phyloP scores from a whole-genome alignment of 2,797 vertebrate genomes.

The Sebastes taczanowskii region DNA sequence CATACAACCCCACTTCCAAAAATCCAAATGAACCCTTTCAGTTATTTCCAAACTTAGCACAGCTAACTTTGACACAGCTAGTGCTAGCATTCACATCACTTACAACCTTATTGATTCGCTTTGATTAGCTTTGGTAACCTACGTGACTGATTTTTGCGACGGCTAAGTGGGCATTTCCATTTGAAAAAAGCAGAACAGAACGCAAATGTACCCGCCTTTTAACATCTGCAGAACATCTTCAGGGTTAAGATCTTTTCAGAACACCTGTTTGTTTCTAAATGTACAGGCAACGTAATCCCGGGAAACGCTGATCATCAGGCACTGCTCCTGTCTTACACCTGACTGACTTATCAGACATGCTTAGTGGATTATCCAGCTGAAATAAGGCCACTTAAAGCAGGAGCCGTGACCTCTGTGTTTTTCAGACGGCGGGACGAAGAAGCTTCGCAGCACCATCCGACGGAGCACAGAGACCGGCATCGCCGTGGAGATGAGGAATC shows the following conservation, averaged over 20 bases:
- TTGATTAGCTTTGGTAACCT: too few relatives aligned
- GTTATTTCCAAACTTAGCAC: too few relatives aligned
- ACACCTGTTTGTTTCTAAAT: not conserved
- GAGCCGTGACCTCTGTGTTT: constrained; percentile 10
- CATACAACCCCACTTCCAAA: too few relatives aligned
- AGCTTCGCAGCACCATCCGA: constrained; percentile 96
- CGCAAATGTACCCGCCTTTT: too few relatives aligned
- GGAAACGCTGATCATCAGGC: not conserved
- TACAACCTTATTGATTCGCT: too few relatives aligned
- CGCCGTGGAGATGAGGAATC: constrained; percentile 96
- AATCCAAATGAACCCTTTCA: too few relatives aligned
- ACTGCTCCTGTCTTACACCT: constrained; percentile 1
- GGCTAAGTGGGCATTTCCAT: too few relatives aligned
- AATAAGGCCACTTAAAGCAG: constrained; percentile 4
- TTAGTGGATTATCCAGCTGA: constrained; percentile 20
- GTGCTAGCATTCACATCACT: too few relatives aligned
- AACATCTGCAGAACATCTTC: not conserved
- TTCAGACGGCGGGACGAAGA: constrained; percentile 93
- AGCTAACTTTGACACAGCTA: too few relatives aligned
- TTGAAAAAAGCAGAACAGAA: too few relatives aligned
- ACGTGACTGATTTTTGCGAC: too few relatives aligned
- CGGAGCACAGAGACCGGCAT: constrained; percentile 98
- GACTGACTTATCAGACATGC: constrained; percentile 14
- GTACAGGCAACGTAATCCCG: not conserved
- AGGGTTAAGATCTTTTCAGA: not conserved